These are phyloP conservation scores for Adelognathus sp. DNA, from an alignment of 2,888 invertebrate species.

Conservation along the genomic window DNA sequence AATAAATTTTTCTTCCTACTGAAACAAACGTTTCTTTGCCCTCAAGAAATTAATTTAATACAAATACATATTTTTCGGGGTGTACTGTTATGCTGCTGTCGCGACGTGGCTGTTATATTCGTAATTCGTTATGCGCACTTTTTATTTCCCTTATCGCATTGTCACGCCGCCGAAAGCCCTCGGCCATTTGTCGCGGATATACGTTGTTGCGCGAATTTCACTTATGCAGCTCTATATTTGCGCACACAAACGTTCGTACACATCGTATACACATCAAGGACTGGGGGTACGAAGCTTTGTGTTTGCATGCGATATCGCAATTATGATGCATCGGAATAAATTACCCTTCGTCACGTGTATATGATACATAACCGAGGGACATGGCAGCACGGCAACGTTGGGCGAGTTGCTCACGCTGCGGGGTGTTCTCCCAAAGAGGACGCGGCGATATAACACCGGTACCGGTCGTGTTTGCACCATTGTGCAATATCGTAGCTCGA, in stretches of 20 bases:
- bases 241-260: neutral
- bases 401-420: neutral
- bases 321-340: slow-evolving; percentile 76
- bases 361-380: slow-evolving; percentile 28
- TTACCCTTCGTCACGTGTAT: slow-evolving; percentile 72
- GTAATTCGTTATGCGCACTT: too few relatives aligned
- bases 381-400: neutral
- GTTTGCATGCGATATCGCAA: slow-evolving; percentile 74
- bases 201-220: too few relatives aligned
- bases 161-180: too few relatives aligned
- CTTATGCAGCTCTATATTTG: too few relatives aligned
- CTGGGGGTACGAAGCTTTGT: neutral
- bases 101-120: too few relatives aligned
- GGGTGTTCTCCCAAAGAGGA: neutral
- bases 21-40: too few relatives aligned
- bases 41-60: too few relatives aligned
- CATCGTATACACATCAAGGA: neutral
- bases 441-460: neutral
- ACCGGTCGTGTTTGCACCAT: slow-evolving; percentile 18
- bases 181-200: too few relatives aligned
- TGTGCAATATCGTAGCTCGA: slow-evolving; percentile 42
- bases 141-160: too few relatives aligned
- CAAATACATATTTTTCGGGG: too few relatives aligned
- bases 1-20: too few relatives aligned
- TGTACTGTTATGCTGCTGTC: too few relatives aligned